Evolutionary conservation across 2,113 vertebrate species (phyloP).

Genomic region (Paracanthobrama guichenoti): DNA sequence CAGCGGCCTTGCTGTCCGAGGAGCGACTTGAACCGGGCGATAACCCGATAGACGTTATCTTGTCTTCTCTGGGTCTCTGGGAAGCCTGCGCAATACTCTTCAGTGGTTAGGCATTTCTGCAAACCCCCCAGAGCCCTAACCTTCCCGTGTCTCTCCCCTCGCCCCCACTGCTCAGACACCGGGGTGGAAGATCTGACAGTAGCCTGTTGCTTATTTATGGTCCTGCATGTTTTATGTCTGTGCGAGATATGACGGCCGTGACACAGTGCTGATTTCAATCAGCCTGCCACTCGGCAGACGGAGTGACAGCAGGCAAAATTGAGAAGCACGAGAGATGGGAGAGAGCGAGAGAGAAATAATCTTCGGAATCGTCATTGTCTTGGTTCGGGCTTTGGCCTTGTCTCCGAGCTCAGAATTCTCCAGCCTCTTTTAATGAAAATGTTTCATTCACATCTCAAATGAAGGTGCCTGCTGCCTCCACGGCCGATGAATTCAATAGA

Average conservation of each 20-base stretch:
- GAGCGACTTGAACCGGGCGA: slow-evolving; percentile 89
- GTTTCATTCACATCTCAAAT: slow-evolving; percentile 86
- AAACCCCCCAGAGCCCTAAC: slow-evolving; percentile 93
- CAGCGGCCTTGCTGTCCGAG: slow-evolving; percentile 82
- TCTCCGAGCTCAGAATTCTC: slow-evolving; percentile 70
- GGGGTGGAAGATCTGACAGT: slow-evolving; percentile 93
- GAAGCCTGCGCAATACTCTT: slow-evolving; percentile 95
- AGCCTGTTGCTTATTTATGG: slow-evolving; percentile 99
- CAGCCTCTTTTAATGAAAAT: slow-evolving; percentile 87
- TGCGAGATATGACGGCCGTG: slow-evolving; percentile 94
- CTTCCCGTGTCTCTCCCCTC: slow-evolving; percentile 86
- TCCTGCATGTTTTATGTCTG: slow-evolving; percentile 98
- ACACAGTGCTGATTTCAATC: slow-evolving; percentile 99
- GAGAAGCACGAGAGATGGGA: slow-evolving; percentile 49
- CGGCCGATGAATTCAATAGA: slow-evolving; percentile 83
- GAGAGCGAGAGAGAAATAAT: slow-evolving; percentile 46
- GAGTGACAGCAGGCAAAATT: slow-evolving; percentile 75
- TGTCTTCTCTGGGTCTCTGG: slow-evolving; percentile 87
- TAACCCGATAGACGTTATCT: slow-evolving; percentile 99
- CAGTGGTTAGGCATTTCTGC: slow-evolving; percentile 86
- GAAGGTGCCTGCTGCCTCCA: slow-evolving; percentile 77
- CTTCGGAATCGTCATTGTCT: slow-evolving; percentile 73
- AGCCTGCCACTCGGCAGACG: slow-evolving; percentile 79
- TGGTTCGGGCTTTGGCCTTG: slow-evolving; percentile 72
- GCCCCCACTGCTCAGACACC: slow-evolving; percentile 82